Evolutionary conservation across 2,888 invertebrate genomes (phyloP).

Genomic region (Nomada goodeniana): DNA sequence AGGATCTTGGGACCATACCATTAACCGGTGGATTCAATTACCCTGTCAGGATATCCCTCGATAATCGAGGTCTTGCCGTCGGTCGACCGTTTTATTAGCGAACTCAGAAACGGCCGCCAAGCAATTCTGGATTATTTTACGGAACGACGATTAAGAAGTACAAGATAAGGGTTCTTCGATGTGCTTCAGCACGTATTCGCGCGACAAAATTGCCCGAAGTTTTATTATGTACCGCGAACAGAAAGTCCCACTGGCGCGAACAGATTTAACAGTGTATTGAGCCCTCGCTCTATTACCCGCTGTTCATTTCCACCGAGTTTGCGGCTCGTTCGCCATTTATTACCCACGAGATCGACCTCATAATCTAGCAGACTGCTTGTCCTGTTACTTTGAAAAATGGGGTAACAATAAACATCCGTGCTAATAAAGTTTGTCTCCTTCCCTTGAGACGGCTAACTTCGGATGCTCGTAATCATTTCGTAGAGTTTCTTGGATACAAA

Average conservation of each 20-base stretch:
- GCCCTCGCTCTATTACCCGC: too few relatives aligned
- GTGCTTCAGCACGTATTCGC: constrained; percentile 23
- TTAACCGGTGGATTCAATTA: constrained; percentile 55
- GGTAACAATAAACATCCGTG: constrained; percentile 24
- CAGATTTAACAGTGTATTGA: constrained; percentile 2
- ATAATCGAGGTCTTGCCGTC: constrained; percentile 46
- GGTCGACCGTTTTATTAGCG: constrained; percentile 35
- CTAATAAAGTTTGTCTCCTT: not conserved
- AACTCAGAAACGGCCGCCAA: constrained; percentile 1
- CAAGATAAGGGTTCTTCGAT: constrained; percentile 21
- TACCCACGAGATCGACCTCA: not conserved
- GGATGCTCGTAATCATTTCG: not conserved
- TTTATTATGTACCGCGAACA: constrained; percentile 44
- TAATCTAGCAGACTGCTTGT: constrained; percentile 20
- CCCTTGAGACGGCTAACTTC: not conserved
- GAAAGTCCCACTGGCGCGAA: constrained; percentile 29
- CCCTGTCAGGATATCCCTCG: constrained; percentile 31
- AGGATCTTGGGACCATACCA: constrained; percentile 19
- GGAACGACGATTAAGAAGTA: not conserved
- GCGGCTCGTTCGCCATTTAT: constrained; percentile 39
- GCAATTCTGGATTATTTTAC: not conserved
- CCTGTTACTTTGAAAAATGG: constrained; percentile 18
- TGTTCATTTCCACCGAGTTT: constrained; percentile 42
- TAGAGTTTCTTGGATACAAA: too few relatives aligned
- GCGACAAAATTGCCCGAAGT: constrained; percentile 41